Percentiles rank a stretch among this genome's conserved stretches.
Evolutionary conservation across 2,888 invertebrate genomes (phyloP).

Genomic region (Drosophila meridiana): DNA sequence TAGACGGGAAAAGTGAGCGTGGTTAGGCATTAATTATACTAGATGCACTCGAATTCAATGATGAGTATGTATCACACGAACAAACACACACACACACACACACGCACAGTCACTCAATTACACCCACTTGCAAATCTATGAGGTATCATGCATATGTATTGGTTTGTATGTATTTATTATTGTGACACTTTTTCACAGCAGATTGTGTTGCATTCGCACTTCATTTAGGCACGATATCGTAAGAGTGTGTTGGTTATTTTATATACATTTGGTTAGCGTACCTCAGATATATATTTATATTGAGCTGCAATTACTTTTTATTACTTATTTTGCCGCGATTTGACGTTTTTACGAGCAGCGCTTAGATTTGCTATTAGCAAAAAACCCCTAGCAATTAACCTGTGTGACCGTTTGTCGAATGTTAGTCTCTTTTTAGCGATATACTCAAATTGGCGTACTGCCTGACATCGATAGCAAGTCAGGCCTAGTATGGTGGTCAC

Average conservation of each 20-base stretch:
- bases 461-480: background rate
- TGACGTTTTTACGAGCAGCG: slow-evolving; percentile 15
- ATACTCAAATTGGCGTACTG: background rate
- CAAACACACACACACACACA: slow-evolving; percentile 1
- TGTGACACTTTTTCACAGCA: slow-evolving; percentile 48
- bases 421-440: background rate
- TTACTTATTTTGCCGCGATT: slow-evolving; percentile 7
- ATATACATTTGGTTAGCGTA: slow-evolving; percentile 8
- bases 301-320: slow-evolving; percentile 1
- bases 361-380: slow-evolving; percentile 13
- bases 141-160: slow-evolving; percentile 9
- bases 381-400: slow-evolving; percentile 19
- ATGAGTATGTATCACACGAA: slow-evolving; percentile 6
- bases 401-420: slow-evolving; percentile 30
- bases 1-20: slow-evolving; percentile 19
- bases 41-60: slow-evolving; percentile 29
- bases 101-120: background rate
- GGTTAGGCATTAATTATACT: slow-evolving; percentile 37
- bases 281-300: slow-evolving; percentile 11
- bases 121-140: slow-evolving; percentile 19
- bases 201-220: slow-evolving; percentile 10
- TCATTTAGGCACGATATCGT: background rate
- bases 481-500: slow-evolving; percentile 10
- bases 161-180: slow-evolving; percentile 29
- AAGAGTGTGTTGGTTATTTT: background rate